phyloP scores from a whole-genome alignment of 2,113 vertebrate species.

The Prunella fulvescens region DNA sequence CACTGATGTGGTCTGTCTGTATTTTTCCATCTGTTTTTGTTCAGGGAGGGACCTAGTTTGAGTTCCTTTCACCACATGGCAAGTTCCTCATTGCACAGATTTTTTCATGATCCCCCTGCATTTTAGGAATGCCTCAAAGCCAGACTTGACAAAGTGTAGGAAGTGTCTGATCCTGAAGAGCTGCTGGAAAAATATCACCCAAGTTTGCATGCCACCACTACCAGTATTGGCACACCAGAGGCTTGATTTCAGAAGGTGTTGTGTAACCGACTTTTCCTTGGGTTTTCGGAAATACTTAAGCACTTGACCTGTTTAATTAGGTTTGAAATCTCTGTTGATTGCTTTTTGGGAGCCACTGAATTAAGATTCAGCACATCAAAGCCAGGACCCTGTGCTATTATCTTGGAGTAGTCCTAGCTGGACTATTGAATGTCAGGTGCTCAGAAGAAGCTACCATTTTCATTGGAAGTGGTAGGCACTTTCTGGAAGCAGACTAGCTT shows the following conservation, averaged over 20 bases:
- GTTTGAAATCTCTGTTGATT: background rate
- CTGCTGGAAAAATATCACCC: conserved; percentile 13
- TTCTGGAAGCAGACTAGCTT: background rate
- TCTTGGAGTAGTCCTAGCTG: background rate
- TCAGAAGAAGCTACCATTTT: background rate
- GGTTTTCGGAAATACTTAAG: background rate
- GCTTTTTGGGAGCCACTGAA: background rate
- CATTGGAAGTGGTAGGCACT: background rate
- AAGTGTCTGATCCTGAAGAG: conserved; percentile 31
- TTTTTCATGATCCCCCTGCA: conserved; percentile 45
- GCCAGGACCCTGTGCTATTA: rapidly evolving
- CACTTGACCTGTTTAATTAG: background rate
- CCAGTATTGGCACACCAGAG: background rate
- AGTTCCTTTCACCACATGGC: conserved; percentile 44
- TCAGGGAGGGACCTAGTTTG: conserved; percentile 56
- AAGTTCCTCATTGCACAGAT: conserved; percentile 53
- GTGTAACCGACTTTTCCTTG: background rate
- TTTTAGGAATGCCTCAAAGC: conserved; percentile 46
- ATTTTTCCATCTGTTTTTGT: conserved; percentile 71
- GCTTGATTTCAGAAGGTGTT: background rate
- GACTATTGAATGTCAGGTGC: rapidly evolving
- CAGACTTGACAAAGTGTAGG: conserved; percentile 38
- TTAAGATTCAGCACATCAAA: background rate
- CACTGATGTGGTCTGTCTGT: conserved; percentile 67
- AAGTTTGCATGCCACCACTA: background rate